Base-by-base conservation (phyloP, 2,113 vertebrate genomes). In the Plectropomus leopardus region DNA sequence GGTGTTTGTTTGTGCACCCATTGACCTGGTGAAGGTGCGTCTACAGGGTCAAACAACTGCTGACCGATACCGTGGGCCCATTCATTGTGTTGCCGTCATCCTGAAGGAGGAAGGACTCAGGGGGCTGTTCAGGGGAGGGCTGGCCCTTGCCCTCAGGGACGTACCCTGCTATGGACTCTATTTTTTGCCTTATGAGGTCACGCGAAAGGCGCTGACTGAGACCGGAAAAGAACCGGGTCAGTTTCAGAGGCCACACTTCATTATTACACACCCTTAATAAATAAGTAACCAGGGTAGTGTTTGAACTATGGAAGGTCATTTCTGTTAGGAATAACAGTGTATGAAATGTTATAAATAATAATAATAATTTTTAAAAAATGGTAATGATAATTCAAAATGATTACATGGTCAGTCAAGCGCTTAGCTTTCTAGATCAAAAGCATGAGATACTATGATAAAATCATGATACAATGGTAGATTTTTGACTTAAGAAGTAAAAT, bases 11-110 rank as follows among this genome's bases (percentile, higher is more conserved):
- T 81, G 79, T 61, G 95, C 94, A 15, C 96, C 96, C 7, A 89
- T 94, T 4, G 96, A 97, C 86, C 93, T 97, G 86, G 93, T 97
- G 83, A 97, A 97, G 91, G 96, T 97, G 54, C 95, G 96, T 15
- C 87, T 97, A 21, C 96, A 97, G 92, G 95, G 94, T 82, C 96
- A 96, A 80, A 94, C 83, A n/a, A 0, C 50, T 2, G 17, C 66
- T 0, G 3, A 71, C 3, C 84, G 57, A 21, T 97, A 96, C 86
- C 83, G 75, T 7, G 95, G 96, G 0, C 94, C 96, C 0, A 0
- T 94, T 61, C 95, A 96, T 83, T 97, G 96, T 28, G 84, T 93
- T 0, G 26, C 83, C 1, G 76, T 87, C 77, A 95, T 96, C 72
- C 66, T 96, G 54, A 93, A 5, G 77, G 85, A 94, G 75, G 95